Conservation (phyloP, 2,113 vertebrate species). For the Dipodomys ordii region DNA sequence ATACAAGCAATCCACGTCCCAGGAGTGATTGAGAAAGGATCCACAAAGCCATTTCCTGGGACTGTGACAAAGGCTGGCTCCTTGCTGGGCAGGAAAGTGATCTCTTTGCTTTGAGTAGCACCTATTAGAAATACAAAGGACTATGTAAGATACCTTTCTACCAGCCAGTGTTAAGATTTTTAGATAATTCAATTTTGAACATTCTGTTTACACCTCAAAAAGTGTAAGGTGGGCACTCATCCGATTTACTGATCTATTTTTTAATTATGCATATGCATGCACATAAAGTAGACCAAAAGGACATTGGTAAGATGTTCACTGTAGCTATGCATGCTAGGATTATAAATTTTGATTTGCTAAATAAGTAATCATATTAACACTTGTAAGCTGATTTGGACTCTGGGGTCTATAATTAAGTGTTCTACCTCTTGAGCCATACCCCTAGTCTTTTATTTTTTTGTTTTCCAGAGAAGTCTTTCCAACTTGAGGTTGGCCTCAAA, state of each 20-base stretch:
- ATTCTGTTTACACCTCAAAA: slow-evolving; percentile 1
- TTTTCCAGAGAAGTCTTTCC: background rate
- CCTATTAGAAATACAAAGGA: slow-evolving; percentile 84
- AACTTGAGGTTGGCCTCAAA: background rate
- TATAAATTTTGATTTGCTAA: background rate
- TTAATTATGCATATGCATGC: background rate
- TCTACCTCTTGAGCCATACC: too few species aligned
- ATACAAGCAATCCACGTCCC: slow-evolving; percentile 93
- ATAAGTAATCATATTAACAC: background rate
- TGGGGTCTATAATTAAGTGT: too few species aligned
- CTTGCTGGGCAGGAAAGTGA: slow-evolving; percentile 91
- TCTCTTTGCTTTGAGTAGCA: slow-evolving; percentile 90
- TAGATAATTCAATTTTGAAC: background rate
- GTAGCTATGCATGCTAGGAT: background rate
- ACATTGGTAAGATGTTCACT: background rate
- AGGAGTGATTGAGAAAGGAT: slow-evolving; percentile 90
- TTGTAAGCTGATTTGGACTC: background rate
- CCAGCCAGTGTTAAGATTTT: background rate
- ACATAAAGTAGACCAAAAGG: slow-evolving; percentile 28
- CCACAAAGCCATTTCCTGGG: slow-evolving; percentile 91
- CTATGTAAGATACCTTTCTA: background rate
- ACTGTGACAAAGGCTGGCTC: slow-evolving; percentile 93
- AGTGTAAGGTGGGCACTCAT: background rate
- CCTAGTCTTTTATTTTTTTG: too few species aligned
- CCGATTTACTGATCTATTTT: background rate